A percentile compares a stretch with the other conserved stretches of the same genome.
These are phyloP conservation scores for Hylaeus anthracinus DNA, from an alignment of 1,140 invertebrate species.

Conservation along the genomic window DNA sequence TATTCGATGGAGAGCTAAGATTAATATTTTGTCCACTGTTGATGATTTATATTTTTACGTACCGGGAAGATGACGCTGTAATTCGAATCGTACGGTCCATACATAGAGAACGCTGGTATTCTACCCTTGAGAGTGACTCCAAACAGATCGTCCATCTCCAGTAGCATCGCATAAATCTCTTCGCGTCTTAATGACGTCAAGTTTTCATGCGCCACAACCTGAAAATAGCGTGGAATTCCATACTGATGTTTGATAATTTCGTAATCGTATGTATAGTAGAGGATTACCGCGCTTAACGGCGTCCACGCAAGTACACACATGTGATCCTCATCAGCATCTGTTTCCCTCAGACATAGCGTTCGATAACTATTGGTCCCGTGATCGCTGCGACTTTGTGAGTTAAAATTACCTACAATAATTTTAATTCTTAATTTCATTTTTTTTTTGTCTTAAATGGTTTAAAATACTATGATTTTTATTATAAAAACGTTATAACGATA, in stretches of 20 bases:
- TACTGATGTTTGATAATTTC: conserved; percentile 57
- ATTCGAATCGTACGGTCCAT: conserved; percentile 84
- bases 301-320: conserved; percentile 87
- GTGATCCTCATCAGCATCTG: conserved; percentile 69
- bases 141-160: conserved; percentile 86
- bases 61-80: conserved; percentile 86
- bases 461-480: too few species aligned
- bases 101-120: conserved; percentile 85
- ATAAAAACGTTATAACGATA: not conserved
- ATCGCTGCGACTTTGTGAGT: not conserved
- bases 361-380: conserved; percentile 54
- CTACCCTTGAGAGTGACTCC: conserved; percentile 83
- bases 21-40: not conserved
- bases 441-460: not conserved
- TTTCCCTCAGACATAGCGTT: conserved; percentile 81
- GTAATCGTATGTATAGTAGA: not conserved
- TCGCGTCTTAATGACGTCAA: conserved; percentile 81
- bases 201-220: conserved; percentile 83
- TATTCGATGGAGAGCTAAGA: too few species aligned
- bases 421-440: not conserved
- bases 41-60: conserved; percentile 51
- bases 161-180: conserved; percentile 85
- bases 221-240: conserved; percentile 48
- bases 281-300: conserved; percentile 75
- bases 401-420: conserved; percentile 26